Conservation (phyloP, 2,113 vertebrate genomes). For the Hippocampus comes region DNA sequence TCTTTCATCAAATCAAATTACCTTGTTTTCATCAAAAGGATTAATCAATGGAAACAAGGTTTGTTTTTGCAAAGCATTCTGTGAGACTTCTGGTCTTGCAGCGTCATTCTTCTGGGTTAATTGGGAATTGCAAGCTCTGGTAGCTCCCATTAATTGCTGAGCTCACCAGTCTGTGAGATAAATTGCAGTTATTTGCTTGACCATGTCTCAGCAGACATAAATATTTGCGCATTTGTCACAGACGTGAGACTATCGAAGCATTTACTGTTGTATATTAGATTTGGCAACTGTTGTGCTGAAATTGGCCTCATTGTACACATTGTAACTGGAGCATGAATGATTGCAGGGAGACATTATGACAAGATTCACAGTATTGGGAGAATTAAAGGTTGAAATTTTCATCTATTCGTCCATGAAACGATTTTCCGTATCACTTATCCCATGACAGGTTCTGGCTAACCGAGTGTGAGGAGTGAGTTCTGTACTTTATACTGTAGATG, state of each 20-base stretch:
- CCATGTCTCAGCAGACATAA: conserved; percentile 3
- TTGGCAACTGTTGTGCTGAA: neutral
- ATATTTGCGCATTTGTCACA: conserved; percentile 1
- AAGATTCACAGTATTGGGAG: neutral
- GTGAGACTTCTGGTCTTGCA: conserved; percentile 27
- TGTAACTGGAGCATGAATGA: neutral
- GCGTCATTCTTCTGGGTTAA: conserved; percentile 53
- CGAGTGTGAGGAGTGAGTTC: neutral
- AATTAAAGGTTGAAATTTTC: neutral
- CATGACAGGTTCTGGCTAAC: neutral
- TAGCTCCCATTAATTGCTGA: conserved; percentile 60
- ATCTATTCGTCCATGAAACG: neutral
- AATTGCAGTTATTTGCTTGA: neutral
- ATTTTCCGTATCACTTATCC: neutral
- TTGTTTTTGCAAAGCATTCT: conserved; percentile 17
- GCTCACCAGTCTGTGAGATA: conserved; percentile 28
- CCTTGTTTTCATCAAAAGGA: conserved; percentile 11
- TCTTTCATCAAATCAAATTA: too few relatives aligned
- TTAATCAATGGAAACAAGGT: neutral
- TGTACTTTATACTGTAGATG: neutral
- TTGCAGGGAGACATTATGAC: neutral
- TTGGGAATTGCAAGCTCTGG: conserved; percentile 49
- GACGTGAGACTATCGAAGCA: neutral
- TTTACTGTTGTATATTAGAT: conserved; percentile 28
- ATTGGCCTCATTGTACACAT: neutral